Conservation (phyloP, 2,888 invertebrate species). For the Agrotis exclamationis region DNA sequence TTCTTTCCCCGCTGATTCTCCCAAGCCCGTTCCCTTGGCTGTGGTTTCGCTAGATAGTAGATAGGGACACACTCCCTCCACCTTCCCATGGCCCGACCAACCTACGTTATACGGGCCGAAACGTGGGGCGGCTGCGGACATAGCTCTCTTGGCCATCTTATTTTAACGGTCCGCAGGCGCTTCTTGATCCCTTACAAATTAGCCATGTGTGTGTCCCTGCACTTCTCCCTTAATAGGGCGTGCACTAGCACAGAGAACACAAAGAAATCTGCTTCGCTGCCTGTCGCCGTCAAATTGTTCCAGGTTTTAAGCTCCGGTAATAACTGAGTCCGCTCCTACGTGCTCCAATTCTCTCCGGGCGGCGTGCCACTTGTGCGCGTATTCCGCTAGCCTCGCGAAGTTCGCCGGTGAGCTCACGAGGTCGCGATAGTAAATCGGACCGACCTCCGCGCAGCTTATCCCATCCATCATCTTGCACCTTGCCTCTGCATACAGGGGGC, state of each 20-base stretch:
- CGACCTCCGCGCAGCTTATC: neutral
- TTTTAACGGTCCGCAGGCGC: neutral
- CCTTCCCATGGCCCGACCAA: constrained; percentile 20
- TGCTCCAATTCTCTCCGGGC: constrained; percentile 2
- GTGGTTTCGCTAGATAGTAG: too few species aligned
- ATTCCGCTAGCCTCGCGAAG: constrained; percentile 12
- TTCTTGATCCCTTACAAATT: constrained; percentile 2
- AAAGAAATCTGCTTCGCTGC: too few species aligned
- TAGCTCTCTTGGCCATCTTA: neutral
- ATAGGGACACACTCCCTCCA: constrained; percentile 20
- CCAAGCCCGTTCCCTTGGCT: too few species aligned
- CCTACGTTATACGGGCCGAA: constrained; percentile 12
- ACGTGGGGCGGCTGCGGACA: constrained; percentile 11
- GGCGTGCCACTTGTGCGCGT: constrained; percentile 17
- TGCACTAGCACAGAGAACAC: too few species aligned
- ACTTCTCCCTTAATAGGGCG: neutral
- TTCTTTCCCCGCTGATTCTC: too few species aligned
- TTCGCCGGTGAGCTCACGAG: constrained; percentile 12
- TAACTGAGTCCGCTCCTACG: too few species aligned
- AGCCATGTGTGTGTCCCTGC: neutral
- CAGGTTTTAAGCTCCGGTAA: too few species aligned
- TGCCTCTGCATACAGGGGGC: neutral
- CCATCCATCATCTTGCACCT: neutral
- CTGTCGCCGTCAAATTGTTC: neutral
- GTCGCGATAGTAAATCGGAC: neutral